Conservation (phyloP, 1,140 invertebrate genomes). For the Samia ricini region DNA sequence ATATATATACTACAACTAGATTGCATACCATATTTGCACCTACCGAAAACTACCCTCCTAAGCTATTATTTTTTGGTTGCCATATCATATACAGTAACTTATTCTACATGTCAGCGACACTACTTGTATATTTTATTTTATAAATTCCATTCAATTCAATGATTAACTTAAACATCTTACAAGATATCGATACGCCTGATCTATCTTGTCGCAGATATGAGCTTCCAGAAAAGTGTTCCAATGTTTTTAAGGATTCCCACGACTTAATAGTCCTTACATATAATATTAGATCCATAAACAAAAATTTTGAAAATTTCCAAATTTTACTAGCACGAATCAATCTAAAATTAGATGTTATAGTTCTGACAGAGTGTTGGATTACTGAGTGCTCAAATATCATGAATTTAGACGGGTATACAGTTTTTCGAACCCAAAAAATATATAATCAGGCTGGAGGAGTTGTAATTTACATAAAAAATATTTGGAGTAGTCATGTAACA, state of each 20-base stretch:
- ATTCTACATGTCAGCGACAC: too few species aligned
- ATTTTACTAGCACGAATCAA: not conserved
- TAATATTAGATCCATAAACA: not conserved
- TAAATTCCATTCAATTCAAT: too few species aligned
- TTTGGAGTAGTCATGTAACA: too few species aligned
- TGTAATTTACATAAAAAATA: constrained; percentile 3
- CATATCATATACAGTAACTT: too few species aligned
- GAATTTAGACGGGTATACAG: not conserved
- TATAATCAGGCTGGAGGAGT: constrained; percentile 4
- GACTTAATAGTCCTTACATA: not conserved
- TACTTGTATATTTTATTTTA: too few species aligned
- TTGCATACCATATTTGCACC: too few species aligned
- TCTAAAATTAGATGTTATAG: not conserved
- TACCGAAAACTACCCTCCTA: too few species aligned
- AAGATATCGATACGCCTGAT: too few species aligned
- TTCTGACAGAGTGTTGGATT: constrained; percentile 3
- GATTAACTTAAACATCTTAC: too few species aligned
- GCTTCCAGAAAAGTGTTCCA: not conserved
- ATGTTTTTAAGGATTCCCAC: not conserved
- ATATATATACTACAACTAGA: too few species aligned
- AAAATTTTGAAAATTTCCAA: constrained; percentile 2
- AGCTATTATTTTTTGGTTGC: too few species aligned
- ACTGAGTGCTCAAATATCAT: not conserved
- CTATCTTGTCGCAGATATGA: too few species aligned
- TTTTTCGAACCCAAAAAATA: not conserved